A percentile compares a stretch with the other conserved stretches of the same genome.
phyloP scores from a whole-genome alignment of 2,888 invertebrate species.

The Anthophora plumipes region DNA sequence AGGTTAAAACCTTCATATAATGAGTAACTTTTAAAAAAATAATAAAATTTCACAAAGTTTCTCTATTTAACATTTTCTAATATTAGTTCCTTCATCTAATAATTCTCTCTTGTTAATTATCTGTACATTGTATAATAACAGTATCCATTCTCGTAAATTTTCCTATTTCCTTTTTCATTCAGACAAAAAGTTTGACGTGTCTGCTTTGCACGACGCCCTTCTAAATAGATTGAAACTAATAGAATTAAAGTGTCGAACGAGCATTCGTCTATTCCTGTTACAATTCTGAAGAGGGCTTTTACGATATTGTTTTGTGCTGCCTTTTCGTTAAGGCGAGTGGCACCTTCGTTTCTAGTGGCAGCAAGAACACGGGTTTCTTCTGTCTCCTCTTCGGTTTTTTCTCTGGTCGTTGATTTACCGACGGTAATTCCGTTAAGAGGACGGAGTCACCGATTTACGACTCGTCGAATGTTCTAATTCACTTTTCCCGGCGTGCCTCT shows the following conservation, averaged over 20 bases:
- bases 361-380: slow-evolving; percentile 49
- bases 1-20: no score
- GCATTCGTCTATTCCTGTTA: slow-evolving; percentile 37
- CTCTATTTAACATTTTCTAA: no score
- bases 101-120: no score
- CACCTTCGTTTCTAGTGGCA: slow-evolving; percentile 24
- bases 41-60: no score
- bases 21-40: no score
- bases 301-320: slow-evolving; percentile 49
- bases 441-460: slow-evolving; percentile 71
- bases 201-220: neutral
- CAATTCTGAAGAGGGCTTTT: slow-evolving; percentile 40
- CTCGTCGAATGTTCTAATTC: slow-evolving; percentile 72
- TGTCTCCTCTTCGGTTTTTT: slow-evolving; percentile 58
- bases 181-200: neutral
- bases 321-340: slow-evolving; percentile 47
- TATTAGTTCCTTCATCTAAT: no score
- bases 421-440: slow-evolving; percentile 76
- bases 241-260: slow-evolving; percentile 34
- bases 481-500: slow-evolving; percentile 63
- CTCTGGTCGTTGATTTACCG: slow-evolving; percentile 73
- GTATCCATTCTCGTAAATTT: no score
- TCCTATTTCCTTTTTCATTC: neutral
- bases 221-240: slow-evolving; percentile 16
- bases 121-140: no score